Base-by-base conservation (phyloP, 1,140 invertebrate species). In the Prorops nasuta region DNA sequence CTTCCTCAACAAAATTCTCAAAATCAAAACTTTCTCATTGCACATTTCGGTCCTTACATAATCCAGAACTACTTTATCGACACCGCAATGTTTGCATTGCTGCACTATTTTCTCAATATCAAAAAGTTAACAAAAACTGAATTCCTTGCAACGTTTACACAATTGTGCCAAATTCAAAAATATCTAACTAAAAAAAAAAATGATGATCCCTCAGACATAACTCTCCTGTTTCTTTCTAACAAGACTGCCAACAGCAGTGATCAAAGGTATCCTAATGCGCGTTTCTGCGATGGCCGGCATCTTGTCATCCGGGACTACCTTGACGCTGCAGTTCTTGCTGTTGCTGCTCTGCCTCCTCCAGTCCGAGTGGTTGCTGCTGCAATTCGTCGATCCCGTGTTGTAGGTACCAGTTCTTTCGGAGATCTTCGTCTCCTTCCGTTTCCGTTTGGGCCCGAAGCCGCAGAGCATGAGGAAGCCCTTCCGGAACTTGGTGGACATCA, bases 401-500 rank as follows among this genome's bases (percentile, higher is more conserved):
- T 62, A 60, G 0, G 66, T 68, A 2, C 62, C 63, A 3, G 66
- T 64, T 17, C 66, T 52, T 0, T 62, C 64, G 4, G 57, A 64
- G 8, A 54, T 61, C 16, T 59, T 60, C 20, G 38, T 49, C 39
- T 64, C 54, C 31, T 64, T 67, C 28, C 58, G 57, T 35, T 46
- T 35, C 1, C 49, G 46, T 6, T 38, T 59, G 0, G 41, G 51
- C 0, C 55, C 56, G 2, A 70, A 44, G 0, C 77, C 63, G 56
- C 85, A 78, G 35, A 89, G 61, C 39, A 81, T 84, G 7, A 86
- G 74, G 61, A 94, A 94, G 0, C 90, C 91, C 14, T 86, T 84
- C 9, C 92, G 81, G 75, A 94, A 95, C 72, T 94, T 94, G 0
- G 90, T 91, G n/a, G 90, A 93, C 87, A 92, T 92, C 10, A 92